Conservation (phyloP, 2,113 vertebrate species). For the Platysternon megacephalum region DNA sequence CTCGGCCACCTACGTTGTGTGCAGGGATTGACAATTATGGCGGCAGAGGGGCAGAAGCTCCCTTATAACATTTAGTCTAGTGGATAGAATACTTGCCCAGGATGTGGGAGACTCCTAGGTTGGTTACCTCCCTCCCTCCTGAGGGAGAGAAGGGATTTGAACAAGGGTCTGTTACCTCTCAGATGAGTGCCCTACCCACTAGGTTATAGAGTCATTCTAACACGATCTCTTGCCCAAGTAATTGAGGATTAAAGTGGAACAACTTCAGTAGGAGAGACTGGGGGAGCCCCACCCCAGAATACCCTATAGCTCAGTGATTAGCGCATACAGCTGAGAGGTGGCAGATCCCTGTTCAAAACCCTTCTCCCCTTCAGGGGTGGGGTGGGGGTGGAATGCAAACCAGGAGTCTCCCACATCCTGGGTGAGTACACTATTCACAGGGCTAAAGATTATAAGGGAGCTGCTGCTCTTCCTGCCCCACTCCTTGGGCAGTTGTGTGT, state of each 20-base stretch:
- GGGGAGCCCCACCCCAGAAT: neutral
- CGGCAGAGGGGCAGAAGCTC: neutral
- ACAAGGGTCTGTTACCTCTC: neutral
- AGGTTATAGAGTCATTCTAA: neutral
- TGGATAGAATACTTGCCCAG: neutral
- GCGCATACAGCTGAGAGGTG: no score
- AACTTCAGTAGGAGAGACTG: neutral
- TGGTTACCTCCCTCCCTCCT: neutral
- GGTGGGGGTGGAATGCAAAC: no score
- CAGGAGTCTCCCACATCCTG: no score
- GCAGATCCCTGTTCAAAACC: no score
- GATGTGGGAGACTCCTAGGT: neutral
- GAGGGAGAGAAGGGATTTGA: neutral
- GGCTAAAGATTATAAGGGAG: no score
- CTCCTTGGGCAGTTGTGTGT: neutral
- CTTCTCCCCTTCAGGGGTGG: no score
- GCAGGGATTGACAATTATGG: neutral
- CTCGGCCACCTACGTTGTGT: neutral
- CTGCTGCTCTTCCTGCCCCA: no score
- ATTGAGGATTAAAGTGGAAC: neutral
- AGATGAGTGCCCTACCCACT: neutral
- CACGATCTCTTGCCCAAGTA: neutral
- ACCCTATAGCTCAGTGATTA: no score
- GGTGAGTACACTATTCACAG: no score
- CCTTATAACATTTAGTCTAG: neutral